phyloP scores from a whole-genome alignment of 2,888 invertebrate genomes.

The Willowsia nigromaculata region DNA sequence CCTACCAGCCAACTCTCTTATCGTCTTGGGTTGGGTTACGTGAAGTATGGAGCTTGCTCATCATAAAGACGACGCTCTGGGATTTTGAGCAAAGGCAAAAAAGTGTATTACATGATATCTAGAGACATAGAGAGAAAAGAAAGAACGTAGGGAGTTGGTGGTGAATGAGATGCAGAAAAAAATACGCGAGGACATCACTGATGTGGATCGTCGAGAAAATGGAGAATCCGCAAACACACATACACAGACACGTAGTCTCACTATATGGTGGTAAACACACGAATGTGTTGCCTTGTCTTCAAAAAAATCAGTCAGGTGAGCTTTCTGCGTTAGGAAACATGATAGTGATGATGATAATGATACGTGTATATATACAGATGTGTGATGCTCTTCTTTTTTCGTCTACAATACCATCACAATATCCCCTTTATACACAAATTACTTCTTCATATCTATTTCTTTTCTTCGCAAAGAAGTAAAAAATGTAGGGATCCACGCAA shows the following conservation, averaged over 20 bases:
- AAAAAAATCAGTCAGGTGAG: conserved; percentile 31
- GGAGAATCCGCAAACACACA: neutral
- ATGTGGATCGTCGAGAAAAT: conserved; percentile 13
- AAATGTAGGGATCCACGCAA: neutral
- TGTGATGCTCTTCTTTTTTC: neutral
- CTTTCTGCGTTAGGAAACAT: neutral
- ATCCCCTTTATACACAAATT: neutral
- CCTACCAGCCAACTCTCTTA: neutral
- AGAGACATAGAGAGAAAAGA: conserved; percentile 9
- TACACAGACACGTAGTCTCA: neutral
- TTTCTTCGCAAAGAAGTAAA: neutral
- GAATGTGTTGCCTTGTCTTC: neutral
- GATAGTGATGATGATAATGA: neutral
- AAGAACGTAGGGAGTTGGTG: neutral
- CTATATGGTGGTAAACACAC: neutral
- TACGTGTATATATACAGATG: neutral
- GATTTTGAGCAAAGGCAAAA: conserved; percentile 18
- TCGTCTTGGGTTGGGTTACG: neutral
- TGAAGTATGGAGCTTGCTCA: conserved; percentile 8
- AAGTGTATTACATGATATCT: neutral
- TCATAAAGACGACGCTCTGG: conserved; percentile 29
- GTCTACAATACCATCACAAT: neutral
- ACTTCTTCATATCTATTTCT: neutral
- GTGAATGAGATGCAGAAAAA: conserved; percentile 54
- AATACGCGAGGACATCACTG: conserved; percentile 20